Evolutionary conservation across 2,797 vertebrate genomes (phyloP), one percentile per base, ranked within the genome.

Genomic region (Gallinago stenura): DNA sequence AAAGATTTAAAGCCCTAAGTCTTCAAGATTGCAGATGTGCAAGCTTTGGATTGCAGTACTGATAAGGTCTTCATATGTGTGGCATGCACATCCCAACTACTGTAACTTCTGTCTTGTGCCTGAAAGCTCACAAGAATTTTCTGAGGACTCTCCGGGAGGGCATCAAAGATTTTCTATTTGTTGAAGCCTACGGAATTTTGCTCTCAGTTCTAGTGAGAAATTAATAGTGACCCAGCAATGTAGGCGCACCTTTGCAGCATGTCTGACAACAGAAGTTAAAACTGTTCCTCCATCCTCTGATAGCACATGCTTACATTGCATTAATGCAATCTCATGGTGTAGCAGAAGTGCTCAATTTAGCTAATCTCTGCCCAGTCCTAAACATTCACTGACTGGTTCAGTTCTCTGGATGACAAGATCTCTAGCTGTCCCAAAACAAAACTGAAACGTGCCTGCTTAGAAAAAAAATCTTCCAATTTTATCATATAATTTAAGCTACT

Each of bases 371-470:
- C 28, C 31, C 46, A 60, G 17, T 46, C 25, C 39, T 68, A 57
- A 76, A 78, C 12, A 37, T 65, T 51, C 62, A 57, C 45, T 1
- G 2, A 30, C 12, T 0, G 0, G 2, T 77, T 86, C 18, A 6
- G 8, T 71, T 69, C 54, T 50, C 16, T 17, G 35, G 26, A 78
- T 54, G 22, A 69, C 66, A 41, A 90, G 28, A 45, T 50, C 53
- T 75, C 24, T 30, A 83, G 45, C 54, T 78, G 37, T 45, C 14
- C 41, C 53, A 54, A 7, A 5, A 50, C 7, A 64, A 50, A 91
- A 58, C 14, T 61, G 28, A 43, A 70, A 87, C 41, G 28, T 80
- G 51, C 26, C 33, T 39, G 33, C 25, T 82, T 39, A 19, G 56
- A 79, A 70, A 57, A 57, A 43, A 73, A 85, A 57, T 86, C 41